Evolutionary conservation across 92 coral and sea anemone genomes (phyloP).

Genomic region (Zoanthus solanderi): DNA sequence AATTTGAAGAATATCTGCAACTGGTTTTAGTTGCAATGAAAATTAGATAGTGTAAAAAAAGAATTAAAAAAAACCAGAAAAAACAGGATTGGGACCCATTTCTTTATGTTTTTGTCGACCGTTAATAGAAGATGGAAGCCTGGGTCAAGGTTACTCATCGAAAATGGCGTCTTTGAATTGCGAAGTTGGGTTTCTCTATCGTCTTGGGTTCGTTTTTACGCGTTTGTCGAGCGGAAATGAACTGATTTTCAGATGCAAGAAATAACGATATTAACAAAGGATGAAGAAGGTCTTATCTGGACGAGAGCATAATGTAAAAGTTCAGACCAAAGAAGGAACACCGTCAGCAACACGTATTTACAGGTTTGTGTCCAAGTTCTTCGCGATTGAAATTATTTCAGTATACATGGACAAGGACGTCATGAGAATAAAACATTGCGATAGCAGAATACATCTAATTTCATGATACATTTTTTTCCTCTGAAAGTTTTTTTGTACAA

Average conservation of each 20-base stretch:
- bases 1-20: too few species aligned
- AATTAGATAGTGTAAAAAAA: too few species aligned
- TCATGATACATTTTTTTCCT: background rate
- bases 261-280: conserved; percentile 57
- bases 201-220: conserved; percentile 45
- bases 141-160: conserved; percentile 21
- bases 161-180: conserved; percentile 55
- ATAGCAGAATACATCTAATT: background rate
- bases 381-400: background rate
- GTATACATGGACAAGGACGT: background rate
- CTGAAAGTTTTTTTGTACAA: background rate
- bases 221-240: conserved; percentile 13
- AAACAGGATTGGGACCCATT: background rate
- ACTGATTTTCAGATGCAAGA: conserved; percentile 49
- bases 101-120: background rate
- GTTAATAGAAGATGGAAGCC: background rate
- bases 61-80: too few species aligned
- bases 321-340: conserved; percentile 77
- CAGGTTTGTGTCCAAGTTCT: conserved; percentile 71
- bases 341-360: conserved; percentile 76
- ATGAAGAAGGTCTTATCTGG: conserved; percentile 90
- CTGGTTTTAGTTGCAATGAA: too few species aligned
- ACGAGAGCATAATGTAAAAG: conserved; percentile 84
- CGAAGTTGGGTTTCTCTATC: conserved; percentile 48
- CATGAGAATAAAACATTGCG: background rate